These are phyloP conservation scores for Cottoperca gobio DNA, from an alignment of 2,797 vertebrate genomes.

Conservation along the genomic window DNA sequence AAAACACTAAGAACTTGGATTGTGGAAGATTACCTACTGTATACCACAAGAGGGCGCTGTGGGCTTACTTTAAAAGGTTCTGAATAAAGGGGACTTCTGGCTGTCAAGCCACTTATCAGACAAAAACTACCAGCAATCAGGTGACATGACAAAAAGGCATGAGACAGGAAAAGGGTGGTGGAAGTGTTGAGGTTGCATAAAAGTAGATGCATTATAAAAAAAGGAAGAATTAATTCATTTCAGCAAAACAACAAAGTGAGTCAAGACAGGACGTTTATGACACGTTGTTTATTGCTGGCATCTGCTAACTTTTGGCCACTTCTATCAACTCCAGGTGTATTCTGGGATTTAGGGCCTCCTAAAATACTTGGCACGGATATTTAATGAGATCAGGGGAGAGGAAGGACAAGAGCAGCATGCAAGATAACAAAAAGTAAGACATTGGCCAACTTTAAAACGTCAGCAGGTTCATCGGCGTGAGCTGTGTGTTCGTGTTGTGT, in stretches of 20 bases:
- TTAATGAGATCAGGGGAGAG: background rate
- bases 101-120: background rate
- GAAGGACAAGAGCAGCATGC: background rate
- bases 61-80: background rate
- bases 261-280: background rate
- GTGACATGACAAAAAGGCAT: background rate
- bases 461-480: background rate
- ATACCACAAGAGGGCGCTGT: constrained; percentile 58
- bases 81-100: accelerated
- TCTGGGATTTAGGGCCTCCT: background rate
- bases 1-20: background rate
- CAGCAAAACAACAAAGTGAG: background rate
- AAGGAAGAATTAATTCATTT: background rate
- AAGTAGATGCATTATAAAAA: background rate
- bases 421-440: background rate
- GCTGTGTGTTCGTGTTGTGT: background rate
- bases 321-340: background rate
- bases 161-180: background rate
- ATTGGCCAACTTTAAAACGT: background rate
- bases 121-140: background rate
- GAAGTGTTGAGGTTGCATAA: background rate
- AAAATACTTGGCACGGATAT: constrained; percentile 1
- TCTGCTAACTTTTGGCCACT: background rate
- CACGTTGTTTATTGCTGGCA: background rate
- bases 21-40: background rate